phyloP scores from a whole-genome alignment of 2,888 invertebrate genomes.

The Neoscelio sp. region DNA sequence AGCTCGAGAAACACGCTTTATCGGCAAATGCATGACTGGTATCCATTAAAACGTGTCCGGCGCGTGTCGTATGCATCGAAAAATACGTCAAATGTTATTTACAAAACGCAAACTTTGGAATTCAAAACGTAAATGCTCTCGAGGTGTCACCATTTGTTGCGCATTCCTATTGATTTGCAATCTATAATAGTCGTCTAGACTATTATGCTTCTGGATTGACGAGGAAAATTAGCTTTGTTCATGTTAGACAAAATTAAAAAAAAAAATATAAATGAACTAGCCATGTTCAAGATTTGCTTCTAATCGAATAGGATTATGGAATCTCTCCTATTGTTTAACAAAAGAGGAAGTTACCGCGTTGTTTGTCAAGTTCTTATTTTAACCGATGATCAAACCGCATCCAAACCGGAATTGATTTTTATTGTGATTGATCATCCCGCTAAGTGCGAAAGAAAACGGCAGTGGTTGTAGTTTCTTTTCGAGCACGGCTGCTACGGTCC shows the following conservation, averaged over 20 bases:
- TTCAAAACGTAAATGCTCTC: neutral
- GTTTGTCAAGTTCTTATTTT: conserved; percentile 78
- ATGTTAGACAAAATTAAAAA: no score
- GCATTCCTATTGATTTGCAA: conserved; percentile 28
- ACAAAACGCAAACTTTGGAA: conserved; percentile 8
- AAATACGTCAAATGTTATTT: no score
- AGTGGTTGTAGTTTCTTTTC: conserved; percentile 97
- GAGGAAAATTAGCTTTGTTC: conserved; percentile 20
- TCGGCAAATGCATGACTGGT: conserved; percentile 55
- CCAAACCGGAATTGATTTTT: conserved; percentile 97
- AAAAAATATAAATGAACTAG: conserved; percentile 26
- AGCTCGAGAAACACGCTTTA: conserved; percentile 38
- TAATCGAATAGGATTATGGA: conserved; percentile 20
- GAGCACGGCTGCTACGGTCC: conserved; percentile 96
- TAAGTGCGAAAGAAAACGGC: conserved; percentile 96
- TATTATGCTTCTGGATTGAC: conserved; percentile 20
- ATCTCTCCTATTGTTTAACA: conserved; percentile 19
- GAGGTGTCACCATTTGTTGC: neutral
- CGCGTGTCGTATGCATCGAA: no score
- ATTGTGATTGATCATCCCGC: conserved; percentile 95
- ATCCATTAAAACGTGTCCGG: no score
- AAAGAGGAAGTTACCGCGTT: conserved; percentile 3
- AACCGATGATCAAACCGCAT: conserved; percentile 97
- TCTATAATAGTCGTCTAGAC: conserved; percentile 26
- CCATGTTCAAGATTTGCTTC: conserved; percentile 22